Percentiles rank a stretch among this genome's conserved stretches.
Evolutionary conservation across 2,888 invertebrate species (phyloP).

Genomic region (Dasysyrphus tricinctus): DNA sequence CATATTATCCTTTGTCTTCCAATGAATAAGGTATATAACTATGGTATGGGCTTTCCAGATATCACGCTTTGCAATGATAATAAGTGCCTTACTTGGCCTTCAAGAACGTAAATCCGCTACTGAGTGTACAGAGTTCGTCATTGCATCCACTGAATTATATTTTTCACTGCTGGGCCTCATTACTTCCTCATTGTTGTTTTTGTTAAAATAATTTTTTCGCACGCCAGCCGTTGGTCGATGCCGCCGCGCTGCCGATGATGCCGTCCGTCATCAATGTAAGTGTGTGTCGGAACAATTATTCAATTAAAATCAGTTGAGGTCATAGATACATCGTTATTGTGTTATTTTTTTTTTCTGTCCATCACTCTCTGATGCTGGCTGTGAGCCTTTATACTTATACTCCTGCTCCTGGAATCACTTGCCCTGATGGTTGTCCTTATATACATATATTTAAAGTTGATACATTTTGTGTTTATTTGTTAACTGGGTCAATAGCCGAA

Average conservation of each 20-base stretch:
- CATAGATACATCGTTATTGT: conserved; percentile 64
- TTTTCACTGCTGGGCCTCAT: conserved; percentile 25
- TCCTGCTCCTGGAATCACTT: conserved; percentile 8
- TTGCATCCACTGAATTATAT: neutral
- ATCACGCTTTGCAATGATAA: no score
- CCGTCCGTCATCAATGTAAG: neutral
- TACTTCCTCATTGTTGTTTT: conserved; percentile 38
- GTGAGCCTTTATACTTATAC: neutral
- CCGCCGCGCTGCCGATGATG: neutral
- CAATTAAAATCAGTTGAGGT: conserved; percentile 73
- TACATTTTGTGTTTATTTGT: conserved; percentile 49
- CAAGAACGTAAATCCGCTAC: neutral
- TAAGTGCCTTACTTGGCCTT: neutral
- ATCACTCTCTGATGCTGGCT: neutral
- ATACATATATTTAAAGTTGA: neutral
- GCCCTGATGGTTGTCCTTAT: neutral
- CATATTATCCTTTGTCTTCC: no score
- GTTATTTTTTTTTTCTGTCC: conserved; percentile 25
- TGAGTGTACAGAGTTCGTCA: neutral
- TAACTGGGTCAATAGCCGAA: conserved; percentile 71
- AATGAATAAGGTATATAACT: no score
- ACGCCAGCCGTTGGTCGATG: conserved; percentile 1
- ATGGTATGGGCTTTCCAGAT: no score
- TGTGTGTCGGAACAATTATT: conserved; percentile 68
- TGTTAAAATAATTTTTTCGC: conserved; percentile 29